Evolutionary conservation across 2,888 invertebrate species (phyloP), one percentile per base, ranked within the genome.

Genomic region (Lottia scabra): DNA sequence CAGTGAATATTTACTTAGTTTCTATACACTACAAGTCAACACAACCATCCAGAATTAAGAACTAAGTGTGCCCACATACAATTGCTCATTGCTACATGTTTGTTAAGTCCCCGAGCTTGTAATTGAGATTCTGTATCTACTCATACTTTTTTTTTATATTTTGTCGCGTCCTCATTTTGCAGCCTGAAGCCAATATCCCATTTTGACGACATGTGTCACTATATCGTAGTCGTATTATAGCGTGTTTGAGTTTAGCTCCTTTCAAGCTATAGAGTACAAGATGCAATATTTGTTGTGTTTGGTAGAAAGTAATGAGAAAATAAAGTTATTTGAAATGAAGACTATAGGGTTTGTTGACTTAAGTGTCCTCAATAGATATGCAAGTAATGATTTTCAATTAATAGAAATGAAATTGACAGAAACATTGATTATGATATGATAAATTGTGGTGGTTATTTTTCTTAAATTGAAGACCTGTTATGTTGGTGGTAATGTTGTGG

Each of bases 91-190:
- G 56, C 19, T 56, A 56, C 56, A 19, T 56, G 56, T 56, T 56
- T 56, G 56, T 56, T 56, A 56, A 56, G 56, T 56, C 56, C 56
- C 56, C 56, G 23, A 56, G 56, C 56, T 56, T 56, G 56, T 56
- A 56, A 56, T 56, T 56, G 56, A 56, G 56, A 56, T 19, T 56
- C 23, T 19, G 12, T 56, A 19, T 56, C 56, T 23, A 19, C 19
- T 23, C 19, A 56, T 23, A 56, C 19, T 19, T 56, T 56, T 56
- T 56, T 56, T 56, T 56, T 56, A n/a, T 56, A 56, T 56, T 56
- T 23, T 23, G 23, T 23, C 56, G 10, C 23, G 56, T 19, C 56
- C 56, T 23, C 38, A 38, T 56, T 10, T 23, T 23, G 56, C 56
- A 56, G 56, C 56, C 56, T 23, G 56, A 19, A 56, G 56, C 19